phyloP scores from a whole-genome alignment of 2,888 invertebrate genomes.

The Drosophila longiperda region DNA sequence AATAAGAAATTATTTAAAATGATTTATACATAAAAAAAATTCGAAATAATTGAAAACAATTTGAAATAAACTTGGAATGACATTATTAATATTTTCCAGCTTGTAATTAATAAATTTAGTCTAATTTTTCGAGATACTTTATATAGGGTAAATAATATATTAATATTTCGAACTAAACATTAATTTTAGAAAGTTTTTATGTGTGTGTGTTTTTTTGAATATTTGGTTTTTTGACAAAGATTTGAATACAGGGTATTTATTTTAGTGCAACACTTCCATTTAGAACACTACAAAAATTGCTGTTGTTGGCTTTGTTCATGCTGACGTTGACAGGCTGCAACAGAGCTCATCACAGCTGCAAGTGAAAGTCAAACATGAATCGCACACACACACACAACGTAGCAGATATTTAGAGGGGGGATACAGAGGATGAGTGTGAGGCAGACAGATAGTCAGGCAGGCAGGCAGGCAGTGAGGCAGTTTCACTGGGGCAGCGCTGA shows the following conservation, averaged over 20 bases:
- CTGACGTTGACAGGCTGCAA: constrained; percentile 61
- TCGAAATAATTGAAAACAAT: neutral
- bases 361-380: constrained; percentile 77
- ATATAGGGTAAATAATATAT: neutral
- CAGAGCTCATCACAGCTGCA: constrained; percentile 70
- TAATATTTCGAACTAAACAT: neutral
- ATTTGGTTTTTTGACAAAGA: neutral
- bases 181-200: neutral
- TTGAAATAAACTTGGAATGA: neutral
- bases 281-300: neutral
- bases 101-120: neutral
- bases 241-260: neutral
- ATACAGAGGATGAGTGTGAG: constrained; percentile 4
- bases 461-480: constrained; percentile 12
- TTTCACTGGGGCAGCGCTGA: constrained; percentile 22
- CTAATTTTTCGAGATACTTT: neutral
- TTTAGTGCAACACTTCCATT: neutral
- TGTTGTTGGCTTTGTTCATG: constrained; percentile 31
- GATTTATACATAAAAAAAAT: neutral
- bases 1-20: too few relatives aligned
- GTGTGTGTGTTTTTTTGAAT: neutral
- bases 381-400: constrained; percentile 33
- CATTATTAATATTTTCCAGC: too few relatives aligned
- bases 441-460: constrained; percentile 3
- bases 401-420: constrained; percentile 39